A percentile compares a stretch with the other conserved stretches of the same genome.
These are phyloP conservation scores for Archips xylosteana DNA, from an alignment of 2,888 invertebrate species.

Conservation along the genomic window DNA sequence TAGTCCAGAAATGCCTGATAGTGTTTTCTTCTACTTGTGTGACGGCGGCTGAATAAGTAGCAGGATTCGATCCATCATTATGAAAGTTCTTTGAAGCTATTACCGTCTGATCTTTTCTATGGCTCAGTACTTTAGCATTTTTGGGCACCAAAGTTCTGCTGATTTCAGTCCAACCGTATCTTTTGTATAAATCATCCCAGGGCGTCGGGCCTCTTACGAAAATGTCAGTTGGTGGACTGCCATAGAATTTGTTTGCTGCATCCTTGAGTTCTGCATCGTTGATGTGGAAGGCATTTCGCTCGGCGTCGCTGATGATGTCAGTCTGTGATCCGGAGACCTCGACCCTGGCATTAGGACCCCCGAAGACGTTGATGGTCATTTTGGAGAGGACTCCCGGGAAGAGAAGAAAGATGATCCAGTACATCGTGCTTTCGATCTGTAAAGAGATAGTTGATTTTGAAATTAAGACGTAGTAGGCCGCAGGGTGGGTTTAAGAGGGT, in stretches of 20 bases:
- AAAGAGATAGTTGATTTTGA: not conserved
- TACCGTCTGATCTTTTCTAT: not conserved
- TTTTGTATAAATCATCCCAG: slow-evolving; percentile 26
- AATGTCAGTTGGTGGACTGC: slow-evolving; percentile 6
- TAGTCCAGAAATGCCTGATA: slow-evolving; percentile 24
- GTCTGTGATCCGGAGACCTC: slow-evolving; percentile 13
- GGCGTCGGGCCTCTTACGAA: slow-evolving; percentile 27
- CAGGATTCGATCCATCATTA: slow-evolving; percentile 13
- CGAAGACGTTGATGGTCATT: slow-evolving; percentile 25
- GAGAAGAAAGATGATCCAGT: slow-evolving; percentile 14
- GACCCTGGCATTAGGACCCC: not conserved
- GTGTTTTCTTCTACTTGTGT: slow-evolving; percentile 19
- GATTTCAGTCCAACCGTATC: slow-evolving; percentile 15
- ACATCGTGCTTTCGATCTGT: slow-evolving; percentile 18
- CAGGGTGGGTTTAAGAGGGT: too few relatives aligned
- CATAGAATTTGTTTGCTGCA: slow-evolving; percentile 17
- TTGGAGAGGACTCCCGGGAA: slow-evolving; percentile 23
- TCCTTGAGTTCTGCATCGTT: slow-evolving; percentile 19
- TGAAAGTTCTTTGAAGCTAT: slow-evolving; percentile 21
- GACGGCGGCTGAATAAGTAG: not conserved
- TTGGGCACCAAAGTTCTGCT: slow-evolving; percentile 23
- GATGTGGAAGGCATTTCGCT: not conserved
- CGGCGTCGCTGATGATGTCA: slow-evolving; percentile 25
- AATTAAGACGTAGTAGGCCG: not conserved
- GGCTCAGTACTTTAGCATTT: slow-evolving; percentile 16